phyloP scores from a whole-genome alignment of 2,888 invertebrate genomes.

The Aporophyla nigra region DNA sequence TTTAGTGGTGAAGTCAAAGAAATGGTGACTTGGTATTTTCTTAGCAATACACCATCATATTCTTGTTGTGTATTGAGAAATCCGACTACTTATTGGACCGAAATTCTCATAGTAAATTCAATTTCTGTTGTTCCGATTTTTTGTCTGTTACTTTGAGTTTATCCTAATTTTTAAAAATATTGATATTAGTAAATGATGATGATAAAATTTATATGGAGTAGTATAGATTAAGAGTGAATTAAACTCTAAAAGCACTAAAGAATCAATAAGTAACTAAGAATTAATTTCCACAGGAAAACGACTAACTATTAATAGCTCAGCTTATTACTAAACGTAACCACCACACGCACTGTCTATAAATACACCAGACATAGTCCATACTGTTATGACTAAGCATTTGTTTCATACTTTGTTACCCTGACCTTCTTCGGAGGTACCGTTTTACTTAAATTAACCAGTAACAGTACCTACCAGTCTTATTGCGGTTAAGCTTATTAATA shows the following conservation, averaged over 20 bases:
- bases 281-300: slow-evolving; percentile 8
- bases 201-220: no score
- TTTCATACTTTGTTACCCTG: slow-evolving; percentile 42
- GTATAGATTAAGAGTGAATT: not conserved
- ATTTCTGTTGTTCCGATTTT: no score
- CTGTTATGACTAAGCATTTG: slow-evolving; percentile 36
- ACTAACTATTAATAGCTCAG: slow-evolving; percentile 20
- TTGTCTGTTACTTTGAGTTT: no score
- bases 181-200: no score
- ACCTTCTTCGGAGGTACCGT: slow-evolving; percentile 50
- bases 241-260: not conserved
- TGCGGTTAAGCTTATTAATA: slow-evolving; percentile 53
- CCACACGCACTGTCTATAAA: slow-evolving; percentile 44
- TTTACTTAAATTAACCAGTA: slow-evolving; percentile 53
- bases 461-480: slow-evolving; percentile 51
- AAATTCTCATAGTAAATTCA: not conserved
- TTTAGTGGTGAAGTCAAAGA: slow-evolving; percentile 14
- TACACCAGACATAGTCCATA: slow-evolving; percentile 22
- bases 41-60: not conserved
- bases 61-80: not conserved
- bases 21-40: not conserved
- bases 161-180: no score
- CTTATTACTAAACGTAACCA: slow-evolving; percentile 13
- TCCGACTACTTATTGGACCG: not conserved
- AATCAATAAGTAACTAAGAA: slow-evolving; percentile 6